phyloP scores from a whole-genome alignment of 2,888 invertebrate species.

The Anodontia alba region DNA sequence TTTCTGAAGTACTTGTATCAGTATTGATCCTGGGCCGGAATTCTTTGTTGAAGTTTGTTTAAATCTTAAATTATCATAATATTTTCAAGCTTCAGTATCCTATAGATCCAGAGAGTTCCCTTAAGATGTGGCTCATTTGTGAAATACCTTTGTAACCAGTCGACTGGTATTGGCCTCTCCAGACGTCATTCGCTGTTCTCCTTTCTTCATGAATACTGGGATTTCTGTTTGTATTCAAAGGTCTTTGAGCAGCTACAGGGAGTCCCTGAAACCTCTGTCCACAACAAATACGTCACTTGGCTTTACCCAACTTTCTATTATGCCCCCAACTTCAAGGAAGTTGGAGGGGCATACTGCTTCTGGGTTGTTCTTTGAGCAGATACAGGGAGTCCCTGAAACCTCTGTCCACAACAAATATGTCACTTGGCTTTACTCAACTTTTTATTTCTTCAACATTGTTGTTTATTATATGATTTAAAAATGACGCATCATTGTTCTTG shows the following conservation, averaged over 20 bases:
- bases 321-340: too few relatives aligned
- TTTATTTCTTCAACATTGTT: conserved; percentile 51
- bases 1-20: too few relatives aligned
- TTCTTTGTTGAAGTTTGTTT: too few relatives aligned
- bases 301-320: too few relatives aligned
- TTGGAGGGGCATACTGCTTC: too few relatives aligned
- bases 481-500: conserved; percentile 48
- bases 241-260: conserved; percentile 32
- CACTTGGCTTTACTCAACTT: conserved; percentile 37
- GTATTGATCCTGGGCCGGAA: too few relatives aligned
- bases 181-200: conserved; percentile 39
- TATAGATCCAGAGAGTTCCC: too few relatives aligned
- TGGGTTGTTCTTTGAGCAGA: conserved; percentile 40
- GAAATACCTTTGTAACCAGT: too few relatives aligned
- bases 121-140: too few relatives aligned
- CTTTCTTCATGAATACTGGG: conserved; percentile 38
- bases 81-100: too few relatives aligned
- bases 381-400: conserved; percentile 27
- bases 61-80: too few relatives aligned
- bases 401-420: conserved; percentile 40
- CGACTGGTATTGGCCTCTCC: conserved; percentile 45
- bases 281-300: conserved; percentile 47
- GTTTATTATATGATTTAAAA: conserved; percentile 28
- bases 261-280: conserved; percentile 16
- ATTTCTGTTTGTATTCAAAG: conserved; percentile 44